These are phyloP conservation scores for Melipona quadrifasciata DNA, from an alignment of 1,140 invertebrate genomes.

Conservation along the genomic window DNA sequence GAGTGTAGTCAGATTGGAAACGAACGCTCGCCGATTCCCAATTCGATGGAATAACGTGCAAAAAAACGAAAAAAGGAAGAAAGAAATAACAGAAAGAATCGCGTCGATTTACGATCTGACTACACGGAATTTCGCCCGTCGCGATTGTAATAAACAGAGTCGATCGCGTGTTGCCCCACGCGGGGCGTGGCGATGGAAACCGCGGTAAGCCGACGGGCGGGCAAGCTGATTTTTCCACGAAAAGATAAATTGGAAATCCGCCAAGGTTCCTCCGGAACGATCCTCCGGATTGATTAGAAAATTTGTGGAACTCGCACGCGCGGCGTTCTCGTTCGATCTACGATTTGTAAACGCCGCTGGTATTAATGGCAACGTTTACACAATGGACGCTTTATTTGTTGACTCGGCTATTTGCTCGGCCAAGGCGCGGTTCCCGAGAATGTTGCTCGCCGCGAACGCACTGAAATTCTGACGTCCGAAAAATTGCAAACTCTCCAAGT, in stretches of 20 bases:
- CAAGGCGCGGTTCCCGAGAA: too few species aligned
- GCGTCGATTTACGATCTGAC: background rate
- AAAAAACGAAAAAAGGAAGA: background rate
- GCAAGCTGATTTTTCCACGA: background rate
- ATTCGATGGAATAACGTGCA: background rate
- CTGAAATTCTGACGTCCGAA: background rate
- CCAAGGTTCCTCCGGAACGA: too few species aligned
- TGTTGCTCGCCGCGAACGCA: too few species aligned
- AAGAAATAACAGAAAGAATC: background rate
- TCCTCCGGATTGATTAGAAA: background rate
- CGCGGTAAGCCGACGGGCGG: background rate
- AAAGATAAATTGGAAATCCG: background rate
- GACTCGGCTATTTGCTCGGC: background rate
- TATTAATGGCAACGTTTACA: background rate
- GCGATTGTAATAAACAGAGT: background rate
- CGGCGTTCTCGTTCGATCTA: background rate
- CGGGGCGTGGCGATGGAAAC: background rate
- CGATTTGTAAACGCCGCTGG: background rate
- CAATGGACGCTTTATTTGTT: background rate
- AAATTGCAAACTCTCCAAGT: background rate
- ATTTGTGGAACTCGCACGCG: background rate
- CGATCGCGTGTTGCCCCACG: background rate
- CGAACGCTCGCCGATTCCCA: background rate
- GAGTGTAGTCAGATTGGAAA: conserved; percentile 20
- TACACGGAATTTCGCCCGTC: conserved; percentile 34